Conservation (phyloP, 1,140 invertebrate genomes). For the Euura lappo region DNA sequence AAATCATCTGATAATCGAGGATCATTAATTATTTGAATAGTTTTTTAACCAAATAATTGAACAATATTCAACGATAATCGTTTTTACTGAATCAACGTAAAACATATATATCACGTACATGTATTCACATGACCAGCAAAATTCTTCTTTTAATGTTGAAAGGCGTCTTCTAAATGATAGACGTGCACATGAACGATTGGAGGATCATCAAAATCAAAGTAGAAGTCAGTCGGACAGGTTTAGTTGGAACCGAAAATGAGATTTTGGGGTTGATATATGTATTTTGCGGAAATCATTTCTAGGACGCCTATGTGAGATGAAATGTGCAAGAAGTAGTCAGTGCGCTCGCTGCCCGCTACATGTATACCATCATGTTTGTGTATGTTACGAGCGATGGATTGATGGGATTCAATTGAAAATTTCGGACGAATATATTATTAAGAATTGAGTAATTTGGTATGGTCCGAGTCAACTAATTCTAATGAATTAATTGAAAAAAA, state of each 20-base stretch:
- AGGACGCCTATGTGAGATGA: background rate
- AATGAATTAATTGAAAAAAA: conserved; percentile 3
- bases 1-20: too few relatives aligned
- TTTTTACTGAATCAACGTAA: too few relatives aligned
- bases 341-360: background rate
- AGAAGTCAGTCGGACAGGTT: background rate
- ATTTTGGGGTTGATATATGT: too few relatives aligned
- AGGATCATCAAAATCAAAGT: background rate
- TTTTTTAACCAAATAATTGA: too few relatives aligned
- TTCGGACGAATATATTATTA: conserved; percentile 16
- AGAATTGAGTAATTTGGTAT: conserved; percentile 15
- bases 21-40: too few relatives aligned
- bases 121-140: background rate
- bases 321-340: background rate
- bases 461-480: conserved; percentile 7
- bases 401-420: conserved; percentile 13
- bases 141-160: background rate
- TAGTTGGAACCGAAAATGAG: too few relatives aligned
- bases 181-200: background rate
- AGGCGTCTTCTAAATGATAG: background rate
- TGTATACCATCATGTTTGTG: background rate
- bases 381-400: conserved; percentile 6
- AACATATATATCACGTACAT: background rate
- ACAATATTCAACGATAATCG: too few relatives aligned
- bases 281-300: background rate